Percentiles rank a stretch among this genome's conserved stretches.
phyloP scores from a whole-genome alignment of 2,113 vertebrate genomes.

The Phycodurus eques region DNA sequence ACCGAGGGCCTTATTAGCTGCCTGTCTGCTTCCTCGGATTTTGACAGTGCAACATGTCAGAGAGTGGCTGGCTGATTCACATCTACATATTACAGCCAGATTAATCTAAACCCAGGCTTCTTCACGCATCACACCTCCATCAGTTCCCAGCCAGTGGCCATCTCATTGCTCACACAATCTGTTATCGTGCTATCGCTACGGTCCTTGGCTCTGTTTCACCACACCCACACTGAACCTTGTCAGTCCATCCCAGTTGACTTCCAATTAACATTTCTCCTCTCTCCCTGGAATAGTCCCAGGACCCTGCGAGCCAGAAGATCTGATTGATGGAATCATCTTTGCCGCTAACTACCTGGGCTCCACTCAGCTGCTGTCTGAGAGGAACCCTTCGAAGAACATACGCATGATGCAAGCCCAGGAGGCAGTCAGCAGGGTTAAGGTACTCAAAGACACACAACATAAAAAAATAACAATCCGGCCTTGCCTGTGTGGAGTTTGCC shows the following conservation, averaged over 20 bases:
- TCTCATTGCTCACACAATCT: slow-evolving; percentile 35
- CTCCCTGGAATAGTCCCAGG: slow-evolving; percentile 83
- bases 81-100: slow-evolving; percentile 59
- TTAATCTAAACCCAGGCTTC: slow-evolving; percentile 42
- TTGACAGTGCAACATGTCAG: slow-evolving; percentile 42
- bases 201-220: slow-evolving; percentile 40
- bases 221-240: slow-evolving; percentile 16
- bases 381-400: slow-evolving; percentile 98
- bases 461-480: too few species aligned
- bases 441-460: slow-evolving; percentile 50
- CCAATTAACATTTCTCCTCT: slow-evolving; percentile 27
- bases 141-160: slow-evolving; percentile 39
- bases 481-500: too few species aligned
- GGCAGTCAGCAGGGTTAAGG: slow-evolving; percentile 97
- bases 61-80: slow-evolving; percentile 46
- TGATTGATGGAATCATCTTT: slow-evolving; percentile 99
- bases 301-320: slow-evolving; percentile 96
- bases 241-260: slow-evolving; percentile 19
- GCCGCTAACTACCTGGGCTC: slow-evolving; percentile 98
- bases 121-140: slow-evolving; percentile 26
- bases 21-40: slow-evolving; percentile 39
- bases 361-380: slow-evolving; percentile 94
- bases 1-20: slow-evolving; percentile 37
- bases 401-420: slow-evolving; percentile 99
- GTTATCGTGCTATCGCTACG: slow-evolving; percentile 37